Conservation (phyloP, 1,140 invertebrate species). For the Lucilia cuprina region DNA sequence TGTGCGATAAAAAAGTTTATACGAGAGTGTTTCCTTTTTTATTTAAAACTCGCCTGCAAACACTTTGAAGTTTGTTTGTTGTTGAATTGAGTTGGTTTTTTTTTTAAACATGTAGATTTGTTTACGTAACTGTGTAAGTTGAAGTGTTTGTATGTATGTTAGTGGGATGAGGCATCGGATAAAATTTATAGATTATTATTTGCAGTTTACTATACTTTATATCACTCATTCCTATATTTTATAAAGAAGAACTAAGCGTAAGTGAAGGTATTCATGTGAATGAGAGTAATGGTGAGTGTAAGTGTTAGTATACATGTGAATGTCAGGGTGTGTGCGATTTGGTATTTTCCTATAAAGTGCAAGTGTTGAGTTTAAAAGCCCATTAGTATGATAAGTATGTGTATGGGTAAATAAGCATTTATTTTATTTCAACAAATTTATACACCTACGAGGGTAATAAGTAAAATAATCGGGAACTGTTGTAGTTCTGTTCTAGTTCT, state of each 20-base stretch:
- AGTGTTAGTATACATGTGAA: background rate
- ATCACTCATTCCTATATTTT: background rate
- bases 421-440: background rate
- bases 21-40: background rate
- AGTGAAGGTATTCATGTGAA: too few species aligned
- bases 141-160: background rate
- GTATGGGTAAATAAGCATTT: constrained; percentile 15
- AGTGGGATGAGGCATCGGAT: background rate
- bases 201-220: background rate
- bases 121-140: background rate
- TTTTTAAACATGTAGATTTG: background rate
- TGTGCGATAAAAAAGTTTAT: constrained; percentile 2
- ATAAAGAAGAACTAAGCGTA: too few species aligned
- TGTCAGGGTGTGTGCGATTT: background rate
- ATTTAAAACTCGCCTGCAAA: background rate
- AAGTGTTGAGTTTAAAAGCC: constrained; percentile 10
- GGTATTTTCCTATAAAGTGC: background rate
- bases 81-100: background rate
- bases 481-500: too few species aligned
- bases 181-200: constrained; percentile 9
- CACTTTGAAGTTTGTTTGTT: background rate
- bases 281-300: background rate
- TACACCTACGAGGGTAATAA: too few species aligned
- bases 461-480: too few species aligned
- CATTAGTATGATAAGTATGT: background rate